Evolutionary conservation across 2,113 vertebrate species (phyloP).

Genomic region (Caloenas nicobarica): DNA sequence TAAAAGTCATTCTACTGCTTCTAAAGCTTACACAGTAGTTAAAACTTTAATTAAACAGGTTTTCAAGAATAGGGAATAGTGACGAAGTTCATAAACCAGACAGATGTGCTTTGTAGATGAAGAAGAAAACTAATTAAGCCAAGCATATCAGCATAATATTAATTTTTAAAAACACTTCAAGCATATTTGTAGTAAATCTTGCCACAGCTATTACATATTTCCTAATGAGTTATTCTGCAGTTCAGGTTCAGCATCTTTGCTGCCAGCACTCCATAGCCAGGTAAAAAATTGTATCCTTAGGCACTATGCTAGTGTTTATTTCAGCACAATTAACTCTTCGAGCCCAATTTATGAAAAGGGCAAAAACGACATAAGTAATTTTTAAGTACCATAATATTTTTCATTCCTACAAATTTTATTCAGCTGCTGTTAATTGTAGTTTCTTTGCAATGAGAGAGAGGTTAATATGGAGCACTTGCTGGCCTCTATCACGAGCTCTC

Average conservation of each 20-base stretch:
- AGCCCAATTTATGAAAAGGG: not conserved
- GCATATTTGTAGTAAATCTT: conserved; percentile 74
- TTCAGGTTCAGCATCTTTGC: conserved; percentile 58
- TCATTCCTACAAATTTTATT: not conserved
- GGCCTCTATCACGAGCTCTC: not conserved
- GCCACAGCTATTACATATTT: conserved; percentile 61
- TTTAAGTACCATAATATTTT: not conserved
- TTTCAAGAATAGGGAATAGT: conserved; percentile 67
- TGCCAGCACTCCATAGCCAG: conserved; percentile 51
- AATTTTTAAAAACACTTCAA: conserved; percentile 77
- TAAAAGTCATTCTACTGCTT: conserved; percentile 70
- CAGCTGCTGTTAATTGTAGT: not conserved
- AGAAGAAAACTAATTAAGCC: conserved; percentile 79
- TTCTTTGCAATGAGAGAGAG: not conserved
- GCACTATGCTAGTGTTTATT: conserved; percentile 67
- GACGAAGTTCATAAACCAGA: conserved; percentile 75
- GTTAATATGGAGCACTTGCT: not conserved
- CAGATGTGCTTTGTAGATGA: conserved; percentile 79
- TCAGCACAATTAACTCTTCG: conserved; percentile 57
- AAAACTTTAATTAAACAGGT: conserved; percentile 79
- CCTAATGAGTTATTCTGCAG: conserved; percentile 69
- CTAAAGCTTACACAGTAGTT: conserved; percentile 71
- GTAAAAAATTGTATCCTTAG: conserved; percentile 55
- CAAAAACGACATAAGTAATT: not conserved
- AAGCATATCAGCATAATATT: conserved; percentile 74